A percentile compares a stretch with the other conserved stretches of the same genome.
phyloP scores from a whole-genome alignment of 2,888 invertebrate species.

The Erpobdella octoculata region DNA sequence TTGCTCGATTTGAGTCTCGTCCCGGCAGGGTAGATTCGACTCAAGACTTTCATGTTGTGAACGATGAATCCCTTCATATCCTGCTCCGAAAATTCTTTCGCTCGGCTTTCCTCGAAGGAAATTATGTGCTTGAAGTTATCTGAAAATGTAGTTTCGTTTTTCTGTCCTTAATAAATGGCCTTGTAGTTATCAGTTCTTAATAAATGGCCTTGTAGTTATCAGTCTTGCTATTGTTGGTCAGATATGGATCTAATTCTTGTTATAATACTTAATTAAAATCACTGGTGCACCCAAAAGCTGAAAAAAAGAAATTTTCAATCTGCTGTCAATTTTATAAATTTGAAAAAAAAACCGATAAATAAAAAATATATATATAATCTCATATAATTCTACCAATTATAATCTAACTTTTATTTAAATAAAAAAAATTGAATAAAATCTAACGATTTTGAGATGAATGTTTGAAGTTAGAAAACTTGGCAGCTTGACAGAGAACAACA shows the following conservation, averaged over 20 bases:
- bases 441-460: constrained; percentile 45
- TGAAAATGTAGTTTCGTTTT: not conserved
- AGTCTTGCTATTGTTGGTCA: no score
- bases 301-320: no score
- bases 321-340: no score
- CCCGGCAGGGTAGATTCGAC: constrained; percentile 57
- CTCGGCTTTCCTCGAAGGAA: constrained; percentile 56
- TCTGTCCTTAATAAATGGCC: not conserved
- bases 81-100: constrained; percentile 47
- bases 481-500: constrained; percentile 52
- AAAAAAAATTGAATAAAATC: constrained; percentile 29
- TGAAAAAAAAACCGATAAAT: not conserved
- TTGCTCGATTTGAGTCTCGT: constrained; percentile 58
- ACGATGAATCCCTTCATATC: constrained; percentile 50
- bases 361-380: no score
- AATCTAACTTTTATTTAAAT: not conserved
- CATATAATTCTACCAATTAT: not conserved
- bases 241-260: no score
- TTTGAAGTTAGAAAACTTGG: constrained; percentile 50
- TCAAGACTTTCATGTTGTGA: constrained; percentile 53
- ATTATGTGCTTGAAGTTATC: constrained; percentile 48
- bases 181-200: not conserved
- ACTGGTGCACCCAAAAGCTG: no score
- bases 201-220: no score
- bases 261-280: no score